These are phyloP conservation scores for Psilopsiagon aymara DNA, from an alignment of 2,113 vertebrate species.

Conservation along the genomic window DNA sequence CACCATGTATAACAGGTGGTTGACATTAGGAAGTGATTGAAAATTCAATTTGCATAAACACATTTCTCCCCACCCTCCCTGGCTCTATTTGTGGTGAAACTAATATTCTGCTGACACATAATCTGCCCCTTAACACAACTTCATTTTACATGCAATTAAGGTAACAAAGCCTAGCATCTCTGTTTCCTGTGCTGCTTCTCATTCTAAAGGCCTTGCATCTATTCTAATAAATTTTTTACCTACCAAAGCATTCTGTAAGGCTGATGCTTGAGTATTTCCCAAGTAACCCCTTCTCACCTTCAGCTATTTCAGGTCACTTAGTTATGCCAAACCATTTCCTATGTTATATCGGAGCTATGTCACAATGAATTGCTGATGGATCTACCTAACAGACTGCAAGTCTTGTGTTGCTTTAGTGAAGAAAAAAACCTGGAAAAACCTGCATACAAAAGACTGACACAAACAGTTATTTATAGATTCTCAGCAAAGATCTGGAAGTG, in stretches of 20 bases:
- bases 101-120: constrained; percentile 22
- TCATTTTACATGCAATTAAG: constrained; percentile 15
- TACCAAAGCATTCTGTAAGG: background rate
- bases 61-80: background rate
- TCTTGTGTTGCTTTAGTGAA: background rate
- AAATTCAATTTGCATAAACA: background rate
- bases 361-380: background rate
- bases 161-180: background rate
- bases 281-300: background rate
- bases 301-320: background rate
- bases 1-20: background rate
- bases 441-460: background rate
- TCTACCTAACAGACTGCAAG: background rate
- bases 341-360: background rate
- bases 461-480: background rate
- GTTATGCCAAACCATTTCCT: background rate
- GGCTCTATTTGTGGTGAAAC: background rate
- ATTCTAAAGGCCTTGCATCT: background rate
- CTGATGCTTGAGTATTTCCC: background rate
- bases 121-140: constrained; percentile 27
- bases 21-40: constrained; percentile 14
- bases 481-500: background rate
- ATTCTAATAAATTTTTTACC: background rate
- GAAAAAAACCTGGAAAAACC: fast-evolving
- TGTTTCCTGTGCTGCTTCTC: background rate